Conservation (phyloP, 2,113 vertebrate genomes). For the Mandrillus leucophaeus region DNA sequence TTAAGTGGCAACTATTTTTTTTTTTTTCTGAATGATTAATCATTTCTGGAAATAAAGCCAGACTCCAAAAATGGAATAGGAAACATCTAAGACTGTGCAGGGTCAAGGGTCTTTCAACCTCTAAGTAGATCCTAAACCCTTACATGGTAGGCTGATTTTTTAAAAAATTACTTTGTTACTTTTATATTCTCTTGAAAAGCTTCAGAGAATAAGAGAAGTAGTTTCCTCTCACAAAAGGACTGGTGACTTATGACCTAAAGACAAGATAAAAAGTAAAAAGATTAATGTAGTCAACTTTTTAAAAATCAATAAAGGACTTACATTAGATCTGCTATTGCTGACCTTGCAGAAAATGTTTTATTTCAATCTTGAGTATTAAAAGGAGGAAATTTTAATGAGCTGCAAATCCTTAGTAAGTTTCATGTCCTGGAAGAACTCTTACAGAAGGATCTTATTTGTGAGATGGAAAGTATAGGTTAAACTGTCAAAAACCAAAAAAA, state of each 20-base stretch:
- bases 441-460: neutral
- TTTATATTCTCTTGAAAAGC: constrained; percentile 48
- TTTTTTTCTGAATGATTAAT: constrained; percentile 40
- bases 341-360: constrained; percentile 38
- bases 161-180: constrained; percentile 24
- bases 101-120: neutral
- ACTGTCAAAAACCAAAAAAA: neutral
- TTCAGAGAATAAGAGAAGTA: constrained; percentile 7
- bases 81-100: neutral
- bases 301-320: constrained; percentile 10
- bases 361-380: constrained; percentile 43
- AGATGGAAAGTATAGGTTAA: neutral
- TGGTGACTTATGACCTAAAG: constrained; percentile 26
- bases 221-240: neutral
- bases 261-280: constrained; percentile 59
- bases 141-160: neutral
- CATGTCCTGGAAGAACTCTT: neutral
- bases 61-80: neutral
- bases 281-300: constrained; percentile 54
- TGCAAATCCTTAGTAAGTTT: neutral
- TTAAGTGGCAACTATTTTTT: neutral
- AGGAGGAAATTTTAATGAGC: constrained; percentile 29
- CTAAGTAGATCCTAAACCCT: constrained; percentile 38
- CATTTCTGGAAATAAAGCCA: constrained; percentile 54
- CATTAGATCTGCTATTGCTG: constrained; percentile 29